Evolutionary conservation across 2,113 vertebrate genomes (phyloP).

Genomic region (Nipponia nippon): DNA sequence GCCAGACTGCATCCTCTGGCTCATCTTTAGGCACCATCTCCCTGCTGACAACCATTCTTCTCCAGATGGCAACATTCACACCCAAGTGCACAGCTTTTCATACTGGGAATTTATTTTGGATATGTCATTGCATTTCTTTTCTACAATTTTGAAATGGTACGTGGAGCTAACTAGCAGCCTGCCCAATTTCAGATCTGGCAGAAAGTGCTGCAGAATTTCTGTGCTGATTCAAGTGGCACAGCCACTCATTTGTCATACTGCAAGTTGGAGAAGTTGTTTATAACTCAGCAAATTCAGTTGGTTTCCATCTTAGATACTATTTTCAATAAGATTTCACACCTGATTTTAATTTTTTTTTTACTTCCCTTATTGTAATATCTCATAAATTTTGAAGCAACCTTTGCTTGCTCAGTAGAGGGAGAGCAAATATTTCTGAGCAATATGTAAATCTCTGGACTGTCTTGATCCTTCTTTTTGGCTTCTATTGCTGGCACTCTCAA

Average conservation of each 20-base stretch:
- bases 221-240: not conserved
- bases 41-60: not conserved
- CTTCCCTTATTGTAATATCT: not conserved
- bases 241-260: not conserved
- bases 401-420: not conserved
- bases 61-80: constrained; percentile 24
- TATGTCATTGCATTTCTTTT: not conserved
- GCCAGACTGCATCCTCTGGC: not conserved
- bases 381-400: not conserved
- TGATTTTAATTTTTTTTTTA: not conserved
- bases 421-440: not conserved
- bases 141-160: not conserved
- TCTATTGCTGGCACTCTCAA: not conserved
- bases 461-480: not conserved
- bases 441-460: not conserved
- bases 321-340: not conserved
- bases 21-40: not conserved
- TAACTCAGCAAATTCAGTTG: constrained; percentile 2
- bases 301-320: not conserved
- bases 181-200: not conserved
- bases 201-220: not conserved
- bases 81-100: not conserved
- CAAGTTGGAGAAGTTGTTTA: not conserved
- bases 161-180: not conserved
- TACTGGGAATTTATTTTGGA: not conserved